A percentile compares a stretch with the other conserved stretches of the same genome.
These are phyloP conservation scores for Nesidiocoris tenuis DNA, from an alignment of 2,888 invertebrate genomes.

Conservation along the genomic window DNA sequence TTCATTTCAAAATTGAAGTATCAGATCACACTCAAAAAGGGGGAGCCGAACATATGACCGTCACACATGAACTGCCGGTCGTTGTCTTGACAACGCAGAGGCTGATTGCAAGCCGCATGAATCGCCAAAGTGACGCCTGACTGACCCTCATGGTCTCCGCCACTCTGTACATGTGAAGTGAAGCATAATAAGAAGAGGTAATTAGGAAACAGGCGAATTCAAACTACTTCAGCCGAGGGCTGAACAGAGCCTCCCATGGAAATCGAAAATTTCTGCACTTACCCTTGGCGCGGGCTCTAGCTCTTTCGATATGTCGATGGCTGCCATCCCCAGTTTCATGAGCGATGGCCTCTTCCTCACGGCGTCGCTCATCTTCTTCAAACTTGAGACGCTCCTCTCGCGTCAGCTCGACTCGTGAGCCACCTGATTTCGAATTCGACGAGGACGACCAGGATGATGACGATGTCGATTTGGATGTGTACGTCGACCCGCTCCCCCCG, in stretches of 20 bases:
- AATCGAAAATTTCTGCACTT: not conserved
- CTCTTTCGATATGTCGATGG: constrained; percentile 45
- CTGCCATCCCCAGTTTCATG: constrained; percentile 48
- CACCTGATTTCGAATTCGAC: constrained; percentile 22
- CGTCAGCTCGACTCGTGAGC: constrained; percentile 9
- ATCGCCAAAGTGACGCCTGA: too few species aligned
- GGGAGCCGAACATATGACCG: too few species aligned
- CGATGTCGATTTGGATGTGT: not conserved
- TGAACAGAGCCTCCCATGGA: not conserved
- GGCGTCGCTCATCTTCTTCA: constrained; percentile 45
- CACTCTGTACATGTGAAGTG: too few species aligned
- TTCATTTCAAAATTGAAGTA: too few species aligned
- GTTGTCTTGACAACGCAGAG: too few species aligned
- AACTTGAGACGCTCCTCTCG: constrained; percentile 54
- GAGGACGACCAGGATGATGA: constrained; percentile 28
- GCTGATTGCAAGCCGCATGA: too few species aligned
- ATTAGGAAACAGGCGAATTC: too few species aligned
- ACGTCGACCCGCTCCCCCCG: not conserved
- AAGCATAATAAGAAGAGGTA: too few species aligned
- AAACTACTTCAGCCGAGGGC: too few species aligned
- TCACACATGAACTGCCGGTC: too few species aligned
- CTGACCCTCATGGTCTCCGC: too few species aligned
- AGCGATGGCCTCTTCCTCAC: constrained; percentile 47
- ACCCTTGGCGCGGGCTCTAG: constrained; percentile 26
- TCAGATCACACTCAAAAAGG: too few species aligned